Conservation (phyloP, 64 coral and sea anemone species). For the Dendrophyllia cribrosa region DNA sequence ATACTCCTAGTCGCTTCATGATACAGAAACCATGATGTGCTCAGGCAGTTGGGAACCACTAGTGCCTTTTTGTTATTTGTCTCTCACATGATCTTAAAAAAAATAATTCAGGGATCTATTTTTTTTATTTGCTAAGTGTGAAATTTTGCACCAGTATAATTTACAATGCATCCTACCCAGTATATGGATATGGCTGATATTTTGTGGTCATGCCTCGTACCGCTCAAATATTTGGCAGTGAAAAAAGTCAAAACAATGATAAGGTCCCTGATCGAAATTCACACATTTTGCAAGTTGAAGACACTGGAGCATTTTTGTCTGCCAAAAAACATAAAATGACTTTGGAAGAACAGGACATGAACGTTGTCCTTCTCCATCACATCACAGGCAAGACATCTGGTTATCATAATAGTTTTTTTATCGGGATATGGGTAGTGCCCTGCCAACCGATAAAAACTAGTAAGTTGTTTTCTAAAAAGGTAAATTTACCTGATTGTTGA, state of each 20-base stretch:
- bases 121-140: no score
- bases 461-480: constrained; percentile 24
- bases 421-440: constrained; percentile 54
- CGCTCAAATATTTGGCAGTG: constrained; percentile 51
- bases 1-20: no score
- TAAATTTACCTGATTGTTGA: constrained; percentile 46
- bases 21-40: no score
- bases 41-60: no score
- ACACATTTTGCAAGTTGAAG: constrained; percentile 25
- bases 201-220: constrained; percentile 4
- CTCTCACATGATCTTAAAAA: no score
- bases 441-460: constrained; percentile 30
- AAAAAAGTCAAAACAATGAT: constrained; percentile 54
- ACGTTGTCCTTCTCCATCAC: constrained; percentile 7
- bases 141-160: no score
- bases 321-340: constrained; percentile 65
- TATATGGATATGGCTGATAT: constrained; percentile 49
- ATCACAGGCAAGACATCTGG: constrained; percentile 61
- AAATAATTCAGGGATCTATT: no score
- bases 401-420: constrained; percentile 21
- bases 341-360: constrained; percentile 41
- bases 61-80: no score
- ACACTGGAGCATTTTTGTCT: constrained; percentile 27
- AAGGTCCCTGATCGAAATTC: constrained; percentile 17
- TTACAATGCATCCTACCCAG: not conserved